Conservation (phyloP, 2,888 invertebrate species). For the Brenthis hecate region DNA sequence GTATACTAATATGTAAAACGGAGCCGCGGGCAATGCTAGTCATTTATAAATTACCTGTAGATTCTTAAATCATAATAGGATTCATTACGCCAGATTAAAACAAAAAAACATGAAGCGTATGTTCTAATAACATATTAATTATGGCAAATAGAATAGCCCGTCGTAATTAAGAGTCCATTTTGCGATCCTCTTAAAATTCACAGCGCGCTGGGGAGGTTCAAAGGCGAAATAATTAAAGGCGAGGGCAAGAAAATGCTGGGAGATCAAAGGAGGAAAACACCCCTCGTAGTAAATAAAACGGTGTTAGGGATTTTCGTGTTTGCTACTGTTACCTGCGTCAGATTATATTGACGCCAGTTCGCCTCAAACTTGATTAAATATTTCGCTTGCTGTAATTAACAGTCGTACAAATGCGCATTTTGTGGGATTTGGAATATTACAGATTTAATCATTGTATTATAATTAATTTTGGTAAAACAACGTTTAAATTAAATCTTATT, state of each 20-base stretch:
- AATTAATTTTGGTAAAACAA: not conserved
- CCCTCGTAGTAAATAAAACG: slow-evolving; percentile 68
- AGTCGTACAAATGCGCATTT: slow-evolving; percentile 11
- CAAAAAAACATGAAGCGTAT: slow-evolving; percentile 34
- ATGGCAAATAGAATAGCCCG: slow-evolving; percentile 71
- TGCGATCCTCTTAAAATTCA: slow-evolving; percentile 78
- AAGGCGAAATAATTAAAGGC: slow-evolving; percentile 79
- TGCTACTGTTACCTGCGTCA: slow-evolving; percentile 44
- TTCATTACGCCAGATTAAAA: not conserved
- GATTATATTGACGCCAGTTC: slow-evolving; percentile 33
- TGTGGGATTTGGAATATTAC: not conserved
- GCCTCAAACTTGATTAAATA: slow-evolving; percentile 38
- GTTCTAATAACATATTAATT: slow-evolving; percentile 64
- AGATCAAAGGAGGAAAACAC: slow-evolving; percentile 73
- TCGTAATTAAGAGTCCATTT: slow-evolving; percentile 79
- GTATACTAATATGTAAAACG: too few relatives aligned
- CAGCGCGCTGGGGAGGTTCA: slow-evolving; percentile 69
- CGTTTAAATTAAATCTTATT: not conserved
- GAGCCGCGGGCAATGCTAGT: too few relatives aligned
- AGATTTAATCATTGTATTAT: not conserved
- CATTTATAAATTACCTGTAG: too few relatives aligned
- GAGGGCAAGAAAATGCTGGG: slow-evolving; percentile 73
- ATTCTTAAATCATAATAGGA: not conserved
- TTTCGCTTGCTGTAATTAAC: slow-evolving; percentile 27
- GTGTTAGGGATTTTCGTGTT: slow-evolving; percentile 59